A percentile compares a stretch with the other conserved stretches of the same genome.
Conservation (phyloP, 2,888 invertebrate species). For the Thecophora atra region DNA sequence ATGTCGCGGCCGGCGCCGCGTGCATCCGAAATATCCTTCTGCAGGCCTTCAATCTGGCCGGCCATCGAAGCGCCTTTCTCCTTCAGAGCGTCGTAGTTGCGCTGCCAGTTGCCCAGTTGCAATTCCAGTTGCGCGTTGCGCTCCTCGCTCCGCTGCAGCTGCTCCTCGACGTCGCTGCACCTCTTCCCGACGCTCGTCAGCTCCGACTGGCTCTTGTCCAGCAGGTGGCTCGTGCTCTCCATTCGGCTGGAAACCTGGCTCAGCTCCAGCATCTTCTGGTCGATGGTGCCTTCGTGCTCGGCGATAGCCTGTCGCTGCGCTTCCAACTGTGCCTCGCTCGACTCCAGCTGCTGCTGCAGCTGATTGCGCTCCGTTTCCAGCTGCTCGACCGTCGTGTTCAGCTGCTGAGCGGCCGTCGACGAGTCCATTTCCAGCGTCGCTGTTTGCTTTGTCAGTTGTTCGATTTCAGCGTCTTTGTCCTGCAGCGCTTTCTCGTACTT, state of each 20-base stretch:
- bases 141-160: conserved; percentile 46
- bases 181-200: conserved; percentile 41
- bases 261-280: conserved; percentile 44
- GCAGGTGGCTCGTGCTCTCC: conserved; percentile 45
- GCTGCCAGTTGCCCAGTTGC: conserved; percentile 56
- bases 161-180: conserved; percentile 44
- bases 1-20: conserved; percentile 43
- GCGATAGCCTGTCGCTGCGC: conserved; percentile 37
- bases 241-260: conserved; percentile 37
- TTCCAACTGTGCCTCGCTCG: conserved; percentile 41
- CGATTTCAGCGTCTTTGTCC: conserved; percentile 40
- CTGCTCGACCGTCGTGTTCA: conserved; percentile 42
- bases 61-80: conserved; percentile 48
- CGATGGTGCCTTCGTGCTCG: conserved; percentile 40
- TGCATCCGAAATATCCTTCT: conserved; percentile 66
- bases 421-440: conserved; percentile 42
- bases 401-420: conserved; percentile 39
- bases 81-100: conserved; percentile 49
- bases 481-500: conserved; percentile 31
- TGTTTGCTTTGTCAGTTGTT: conserved; percentile 40
- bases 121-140: conserved; percentile 47
- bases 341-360: conserved; percentile 41
- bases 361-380: conserved; percentile 42
- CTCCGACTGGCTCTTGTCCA: conserved; percentile 47
- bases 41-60: conserved; percentile 47